These are phyloP conservation scores for Allobates femoralis DNA, from an alignment of 2,797 vertebrate species.

Conservation along the genomic window DNA sequence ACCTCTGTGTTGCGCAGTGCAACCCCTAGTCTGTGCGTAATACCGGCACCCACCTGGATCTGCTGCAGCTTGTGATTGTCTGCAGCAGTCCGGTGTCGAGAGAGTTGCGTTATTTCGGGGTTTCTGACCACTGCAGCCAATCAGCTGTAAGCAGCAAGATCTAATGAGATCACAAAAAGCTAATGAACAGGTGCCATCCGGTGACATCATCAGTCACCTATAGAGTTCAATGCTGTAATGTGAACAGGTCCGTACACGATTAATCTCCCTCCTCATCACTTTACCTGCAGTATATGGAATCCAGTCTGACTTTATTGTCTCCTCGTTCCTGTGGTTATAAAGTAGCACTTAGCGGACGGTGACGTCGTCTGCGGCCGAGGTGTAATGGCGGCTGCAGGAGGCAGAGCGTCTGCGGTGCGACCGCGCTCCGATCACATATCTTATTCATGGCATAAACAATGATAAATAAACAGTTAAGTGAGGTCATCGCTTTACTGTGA, in stretches of 20 bases:
- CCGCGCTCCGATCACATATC: slow-evolving; percentile 43
- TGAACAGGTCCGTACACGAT: background rate
- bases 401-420: slow-evolving; percentile 44
- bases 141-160: too few species aligned
- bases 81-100: too few species aligned
- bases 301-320: background rate
- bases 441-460: slow-evolving; percentile 49
- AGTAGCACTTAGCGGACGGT: slow-evolving; percentile 28
- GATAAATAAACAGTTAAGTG: slow-evolving; percentile 49
- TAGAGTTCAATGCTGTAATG: too few species aligned
- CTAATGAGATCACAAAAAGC: too few species aligned
- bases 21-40: too few species aligned
- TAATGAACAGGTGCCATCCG: too few species aligned
- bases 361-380: slow-evolving; percentile 20
- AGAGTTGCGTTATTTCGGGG: too few species aligned
- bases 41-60: too few species aligned
- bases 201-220: too few species aligned
- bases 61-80: too few species aligned
- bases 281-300: background rate
- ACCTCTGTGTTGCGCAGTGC: too few species aligned
- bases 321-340: background rate
- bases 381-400: slow-evolving; percentile 22
- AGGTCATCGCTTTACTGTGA: slow-evolving; percentile 16
- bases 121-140: too few species aligned
- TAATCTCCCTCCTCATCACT: background rate